Evolutionary conservation across 2,113 vertebrate genomes (phyloP), one percentile per base, ranked within the genome.

Genomic region (Neopipo cinnamomea): DNA sequence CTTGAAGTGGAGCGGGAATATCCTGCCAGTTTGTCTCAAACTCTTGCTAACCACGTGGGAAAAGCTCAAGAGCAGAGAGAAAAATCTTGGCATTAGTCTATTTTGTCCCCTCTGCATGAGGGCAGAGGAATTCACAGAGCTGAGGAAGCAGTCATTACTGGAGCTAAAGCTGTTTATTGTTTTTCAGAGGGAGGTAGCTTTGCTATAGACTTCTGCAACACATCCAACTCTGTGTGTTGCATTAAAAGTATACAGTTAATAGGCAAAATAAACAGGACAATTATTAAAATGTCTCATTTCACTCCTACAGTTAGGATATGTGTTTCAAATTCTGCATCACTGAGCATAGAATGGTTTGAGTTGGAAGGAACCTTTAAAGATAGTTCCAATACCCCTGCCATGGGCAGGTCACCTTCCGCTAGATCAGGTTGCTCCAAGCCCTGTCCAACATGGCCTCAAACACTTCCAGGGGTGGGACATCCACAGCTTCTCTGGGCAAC

Each of bases 11-110:
- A 80, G 61, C 61, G 77, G 73, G 83, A 94, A 93, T 93, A 81
- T 56, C 73, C 67, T 93, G 62, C 77, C 90, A 86, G 56, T 82
- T 94, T 72, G 75, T 93, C 88, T 91, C 93, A 88, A 91, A 52
- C n/a, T 59, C 74, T 58, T 72, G 73, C 61, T 90, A 73, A 72
- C 78, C 93, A 89, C 85, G 44, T 77, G 91, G 70, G 65, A 67
- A 95, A 82, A 91, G 25, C 65, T 88, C 18, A 88, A 70, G 58
- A 85, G 53, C 47, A 88, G 66, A 84, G 72, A 49, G 89, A 85
- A 74, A 13, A 91, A 87, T 46, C n/a, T 63, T 78, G 81, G 42
- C 71, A 20, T 39, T 39, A 13, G 53, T 88, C 75, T 68, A 11
- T 20, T 7, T 91, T 91, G 58, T 70, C 33, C 1, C 2, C 44